Conservation (phyloP, 92 coral and sea anemone genomes). For the Zoanthus sansibaricus region DNA sequence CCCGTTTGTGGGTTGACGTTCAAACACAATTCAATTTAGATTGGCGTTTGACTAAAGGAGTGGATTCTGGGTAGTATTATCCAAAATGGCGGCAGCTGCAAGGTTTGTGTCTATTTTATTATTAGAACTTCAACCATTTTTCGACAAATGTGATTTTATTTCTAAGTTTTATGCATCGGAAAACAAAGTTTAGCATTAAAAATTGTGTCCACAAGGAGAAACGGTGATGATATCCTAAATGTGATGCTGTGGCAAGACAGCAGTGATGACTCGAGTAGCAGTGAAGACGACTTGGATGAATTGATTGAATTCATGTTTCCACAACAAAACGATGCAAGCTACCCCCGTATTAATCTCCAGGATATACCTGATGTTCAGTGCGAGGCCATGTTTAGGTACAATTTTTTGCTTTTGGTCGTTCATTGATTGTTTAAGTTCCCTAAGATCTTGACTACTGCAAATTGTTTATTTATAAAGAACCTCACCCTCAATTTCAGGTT, state of each 20-base stretch:
- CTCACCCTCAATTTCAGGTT: conserved; percentile 46
- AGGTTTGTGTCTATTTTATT: conserved; percentile 46
- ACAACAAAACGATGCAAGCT: conserved; percentile 47
- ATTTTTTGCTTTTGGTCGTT: conserved; percentile 50
- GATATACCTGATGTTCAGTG: conserved; percentile 68
- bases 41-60: no score
- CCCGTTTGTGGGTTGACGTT: background rate
- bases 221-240: conserved; percentile 58
- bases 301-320: conserved; percentile 33
- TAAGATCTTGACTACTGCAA: conserved; percentile 50
- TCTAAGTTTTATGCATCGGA: conserved; percentile 58
- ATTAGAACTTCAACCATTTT: conserved; percentile 49
- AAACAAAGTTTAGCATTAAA: conserved; percentile 59
- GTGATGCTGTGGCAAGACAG: conserved; percentile 74
- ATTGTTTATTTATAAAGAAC: conserved; percentile 17
- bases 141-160: conserved; percentile 54
- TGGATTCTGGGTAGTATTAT: background rate
- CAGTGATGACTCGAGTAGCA: conserved; percentile 50
- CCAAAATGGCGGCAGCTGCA: conserved; percentile 49
- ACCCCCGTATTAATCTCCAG: conserved; percentile 61
- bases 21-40: no score
- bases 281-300: conserved; percentile 50
- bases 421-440: conserved; percentile 46
- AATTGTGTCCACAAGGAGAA: conserved; percentile 54
- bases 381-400: conserved; percentile 62